Base-by-base conservation (phyloP, 2,888 invertebrate species). In the Globia sparganii region DNA sequence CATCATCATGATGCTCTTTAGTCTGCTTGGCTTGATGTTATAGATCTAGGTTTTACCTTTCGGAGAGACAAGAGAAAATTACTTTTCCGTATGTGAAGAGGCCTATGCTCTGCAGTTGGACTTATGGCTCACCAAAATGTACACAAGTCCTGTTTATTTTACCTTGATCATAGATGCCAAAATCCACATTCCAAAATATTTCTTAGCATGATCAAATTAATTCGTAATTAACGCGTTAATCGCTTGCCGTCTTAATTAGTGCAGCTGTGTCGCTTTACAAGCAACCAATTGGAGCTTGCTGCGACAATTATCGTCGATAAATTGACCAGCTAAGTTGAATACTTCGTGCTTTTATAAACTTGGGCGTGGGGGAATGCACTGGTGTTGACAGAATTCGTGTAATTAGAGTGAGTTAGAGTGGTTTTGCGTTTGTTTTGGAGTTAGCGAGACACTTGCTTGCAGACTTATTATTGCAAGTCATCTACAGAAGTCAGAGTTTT, bases 221-320 rank as follows among this genome's bases (percentile, higher is more conserved):
- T 77, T 86, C 40, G 74, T 80, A 81, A 70, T 83, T 73, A 79
- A 69, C 46, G 46, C 74, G 84, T 87, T 83, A 82, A 78, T 80
- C 66, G 75, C 76, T 72, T 81, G 81, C 73, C 58, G 64, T 74
- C 49, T 77, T 86, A 86, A 89, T 89, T 83, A 81, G 80, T 75
- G 77, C 86, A 81, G 76, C 78, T 86, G 77, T 85, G 77, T 85
- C 71, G 70, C 58, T 66, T 74, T 80, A 77, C 70, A 79, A 84
- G 69, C 69, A 59, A 46, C 70, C 74, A 72, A 81, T 83, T 84
- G 86, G 66, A 76, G 73, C 70, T 74, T 72, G 73, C 53, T 56
- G 75, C 73, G 69, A 80, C 83, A 83, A 84, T 84, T 86, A 87
- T 81, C 58, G 59, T 37, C 61, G 53, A 64, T 80, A 71, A 80